These are phyloP conservation scores for Caradrina clavipalpis DNA, from an alignment of 2,888 invertebrate genomes.

Conservation along the genomic window DNA sequence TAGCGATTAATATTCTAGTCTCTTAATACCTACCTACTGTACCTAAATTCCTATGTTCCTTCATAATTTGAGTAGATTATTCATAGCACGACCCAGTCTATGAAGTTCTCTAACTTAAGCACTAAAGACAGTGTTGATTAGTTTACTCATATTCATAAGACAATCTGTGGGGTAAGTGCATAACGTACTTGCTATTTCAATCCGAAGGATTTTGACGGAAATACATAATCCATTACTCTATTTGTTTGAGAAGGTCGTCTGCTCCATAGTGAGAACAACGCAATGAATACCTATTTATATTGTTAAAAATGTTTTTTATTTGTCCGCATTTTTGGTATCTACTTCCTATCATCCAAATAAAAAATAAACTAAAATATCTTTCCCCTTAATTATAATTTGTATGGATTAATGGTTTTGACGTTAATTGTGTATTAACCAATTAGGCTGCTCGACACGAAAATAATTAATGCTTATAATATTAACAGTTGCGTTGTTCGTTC, in stretches of 20 bases:
- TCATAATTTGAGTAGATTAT: conserved; percentile 32
- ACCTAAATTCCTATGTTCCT: neutral
- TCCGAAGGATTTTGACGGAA: neutral
- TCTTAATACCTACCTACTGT: conserved; percentile 1
- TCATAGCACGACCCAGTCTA: conserved; percentile 25
- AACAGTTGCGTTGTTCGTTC: conserved; percentile 3
- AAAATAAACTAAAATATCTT: no score
- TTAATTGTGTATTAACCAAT: no score
- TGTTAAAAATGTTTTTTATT: no score
- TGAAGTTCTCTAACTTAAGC: conserved; percentile 5
- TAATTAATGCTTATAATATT: conserved; percentile 19
- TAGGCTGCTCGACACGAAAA: conserved; percentile 4
- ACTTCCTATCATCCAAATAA: no score
- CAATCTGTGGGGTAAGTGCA: conserved; percentile 4
- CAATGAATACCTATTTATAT: no score
- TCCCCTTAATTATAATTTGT: no score
- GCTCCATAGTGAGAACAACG: no score
- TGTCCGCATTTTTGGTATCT: no score
- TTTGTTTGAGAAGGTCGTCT: no score
- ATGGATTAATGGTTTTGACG: no score
- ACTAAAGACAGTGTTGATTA: conserved; percentile 16
- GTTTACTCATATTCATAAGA: conserved; percentile 43
- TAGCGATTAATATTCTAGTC: conserved; percentile 19
- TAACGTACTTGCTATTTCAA: neutral
- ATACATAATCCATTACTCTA: neutral